A percentile compares a stretch with the other conserved stretches of the same genome.
Conservation (phyloP, 2,888 invertebrate genomes). For the Teinopalpus imperialis region DNA sequence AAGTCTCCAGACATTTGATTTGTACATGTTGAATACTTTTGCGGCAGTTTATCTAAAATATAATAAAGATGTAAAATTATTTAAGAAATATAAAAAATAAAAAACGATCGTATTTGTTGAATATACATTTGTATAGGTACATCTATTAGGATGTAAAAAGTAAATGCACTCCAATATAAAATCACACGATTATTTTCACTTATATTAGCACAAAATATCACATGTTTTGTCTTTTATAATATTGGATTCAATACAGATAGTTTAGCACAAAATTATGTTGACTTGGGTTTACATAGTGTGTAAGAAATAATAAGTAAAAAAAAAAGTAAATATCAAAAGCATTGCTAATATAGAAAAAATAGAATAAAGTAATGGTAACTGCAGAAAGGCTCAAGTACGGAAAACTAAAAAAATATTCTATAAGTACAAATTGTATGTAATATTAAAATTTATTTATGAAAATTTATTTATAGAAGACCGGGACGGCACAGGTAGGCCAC, state of each 20-base stretch:
- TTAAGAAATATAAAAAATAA: constrained; percentile 36
- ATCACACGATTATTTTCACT: constrained; percentile 33
- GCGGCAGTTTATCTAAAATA: constrained; percentile 29
- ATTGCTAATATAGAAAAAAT: constrained; percentile 5
- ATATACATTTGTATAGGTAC: constrained; percentile 48
- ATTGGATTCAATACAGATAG: constrained; percentile 10
- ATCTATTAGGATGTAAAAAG: constrained; percentile 35
- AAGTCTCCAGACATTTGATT: background rate
- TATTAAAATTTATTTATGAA: no score
- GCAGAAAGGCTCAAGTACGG: constrained; percentile 11
- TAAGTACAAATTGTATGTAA: no score
- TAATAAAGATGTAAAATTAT: constrained; percentile 33
- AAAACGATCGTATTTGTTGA: constrained; percentile 15
- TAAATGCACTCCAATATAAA: constrained; percentile 38
- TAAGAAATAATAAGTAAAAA: constrained; percentile 10
- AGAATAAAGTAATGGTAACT: constrained; percentile 21
- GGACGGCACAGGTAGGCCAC: no score
- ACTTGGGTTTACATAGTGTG: constrained; percentile 1
- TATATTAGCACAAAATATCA: constrained; percentile 41
- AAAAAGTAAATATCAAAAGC: constrained; percentile 1
- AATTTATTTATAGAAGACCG: no score
- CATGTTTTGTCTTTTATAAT: constrained; percentile 29
- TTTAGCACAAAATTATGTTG: constrained; percentile 7
- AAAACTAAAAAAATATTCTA: background rate
- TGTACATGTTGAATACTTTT: constrained; percentile 18